Conservation (phyloP, 2,797 vertebrate species). For the Cottoperca gobio region DNA sequence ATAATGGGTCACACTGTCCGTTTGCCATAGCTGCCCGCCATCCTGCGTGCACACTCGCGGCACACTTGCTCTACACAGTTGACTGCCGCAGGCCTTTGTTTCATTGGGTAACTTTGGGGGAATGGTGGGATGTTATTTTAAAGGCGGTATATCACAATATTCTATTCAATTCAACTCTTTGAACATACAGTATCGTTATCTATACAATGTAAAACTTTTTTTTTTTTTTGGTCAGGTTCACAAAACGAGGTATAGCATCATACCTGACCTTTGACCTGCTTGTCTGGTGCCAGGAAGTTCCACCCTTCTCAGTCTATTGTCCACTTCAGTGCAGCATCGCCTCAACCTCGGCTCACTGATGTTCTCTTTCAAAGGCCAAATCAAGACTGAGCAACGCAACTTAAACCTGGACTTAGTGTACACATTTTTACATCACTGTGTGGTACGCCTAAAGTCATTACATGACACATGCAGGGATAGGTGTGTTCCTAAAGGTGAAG, state of each 20-base stretch:
- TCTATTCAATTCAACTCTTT: neutral
- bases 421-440: neutral
- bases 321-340: constrained; percentile 71
- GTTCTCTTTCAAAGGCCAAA: constrained; percentile 27
- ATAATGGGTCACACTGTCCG: constrained; percentile 81
- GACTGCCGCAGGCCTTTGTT: constrained; percentile 37
- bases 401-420: neutral
- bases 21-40: constrained; percentile 68
- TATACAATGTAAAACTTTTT: neutral
- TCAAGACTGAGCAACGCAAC: neutral
- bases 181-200: neutral
- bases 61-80: constrained; percentile 84
- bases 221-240: constrained; percentile 36
- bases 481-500: constrained; percentile 39
- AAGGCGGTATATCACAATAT: too few relatives aligned
- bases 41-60: constrained; percentile 78
- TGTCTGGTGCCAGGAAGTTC: constrained; percentile 84
- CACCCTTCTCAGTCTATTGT: constrained; percentile 85
- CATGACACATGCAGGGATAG: neutral
- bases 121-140: too few relatives aligned
- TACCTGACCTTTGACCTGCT: constrained; percentile 81
- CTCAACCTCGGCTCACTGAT: constrained; percentile 46
- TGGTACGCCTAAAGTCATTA: neutral
- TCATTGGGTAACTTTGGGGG: neutral
- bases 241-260: constrained; percentile 65